Percentiles rank a stretch among this genome's conserved stretches.
Conservation (phyloP, 2,797 vertebrate species). For the Taeniopygia guttata region DNA sequence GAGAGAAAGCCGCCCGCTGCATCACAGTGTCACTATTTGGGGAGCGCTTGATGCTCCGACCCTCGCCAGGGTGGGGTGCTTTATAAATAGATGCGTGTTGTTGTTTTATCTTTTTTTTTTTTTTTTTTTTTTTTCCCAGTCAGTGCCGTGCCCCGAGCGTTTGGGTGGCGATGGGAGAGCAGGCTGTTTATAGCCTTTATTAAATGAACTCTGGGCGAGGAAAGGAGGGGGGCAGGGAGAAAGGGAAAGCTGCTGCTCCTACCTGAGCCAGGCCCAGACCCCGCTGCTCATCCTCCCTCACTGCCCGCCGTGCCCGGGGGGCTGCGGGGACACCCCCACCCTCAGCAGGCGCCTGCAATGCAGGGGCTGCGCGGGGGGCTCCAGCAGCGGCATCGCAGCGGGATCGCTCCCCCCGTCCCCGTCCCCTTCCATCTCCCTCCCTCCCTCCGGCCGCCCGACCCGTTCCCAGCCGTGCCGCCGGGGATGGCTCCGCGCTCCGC, state of each 20-base stretch:
- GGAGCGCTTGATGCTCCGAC: conserved; percentile 23
- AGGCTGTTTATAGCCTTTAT: conserved; percentile 62
- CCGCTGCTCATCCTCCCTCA: not conserved
- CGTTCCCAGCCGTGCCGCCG: not conserved
- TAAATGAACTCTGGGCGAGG: conserved; percentile 33
- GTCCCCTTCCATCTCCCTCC: not conserved
- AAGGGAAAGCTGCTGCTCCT: not conserved
- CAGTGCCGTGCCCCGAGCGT: conserved; percentile 19
- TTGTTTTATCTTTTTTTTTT: not conserved
- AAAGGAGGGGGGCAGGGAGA: not conserved
- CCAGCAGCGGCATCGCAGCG: not conserved
- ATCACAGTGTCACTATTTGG: not conserved
- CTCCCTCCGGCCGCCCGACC: not conserved
- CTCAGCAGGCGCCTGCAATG: not conserved
- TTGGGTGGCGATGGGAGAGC: conserved; percentile 59
- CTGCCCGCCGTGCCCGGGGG: not conserved
- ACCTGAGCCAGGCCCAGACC: not conserved
- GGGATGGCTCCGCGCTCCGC: conserved; percentile 31
- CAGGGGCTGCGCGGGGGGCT: not conserved
- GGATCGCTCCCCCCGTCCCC: not conserved
- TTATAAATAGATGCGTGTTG: conserved; percentile 44
- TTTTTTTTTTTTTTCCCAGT: not conserved
- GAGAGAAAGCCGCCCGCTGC: not conserved
- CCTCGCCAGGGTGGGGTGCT: conserved; percentile 42
- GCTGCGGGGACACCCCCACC: not conserved